Conservation (phyloP, 2,797 vertebrate genomes). For the Melanotaenia parkinsoni region DNA sequence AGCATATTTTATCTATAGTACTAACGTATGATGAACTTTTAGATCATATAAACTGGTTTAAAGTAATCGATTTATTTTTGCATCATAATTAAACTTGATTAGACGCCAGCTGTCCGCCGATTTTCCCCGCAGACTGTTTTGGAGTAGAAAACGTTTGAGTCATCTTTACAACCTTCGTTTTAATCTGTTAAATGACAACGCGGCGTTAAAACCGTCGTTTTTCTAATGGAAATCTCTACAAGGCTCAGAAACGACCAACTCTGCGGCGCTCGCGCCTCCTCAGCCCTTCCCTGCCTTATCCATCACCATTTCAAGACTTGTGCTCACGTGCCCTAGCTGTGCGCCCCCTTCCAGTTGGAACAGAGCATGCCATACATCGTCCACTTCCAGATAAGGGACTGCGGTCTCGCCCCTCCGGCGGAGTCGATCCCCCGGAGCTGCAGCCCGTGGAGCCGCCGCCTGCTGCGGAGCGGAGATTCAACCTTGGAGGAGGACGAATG, state of each 20-base stretch:
- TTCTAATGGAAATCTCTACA: background rate
- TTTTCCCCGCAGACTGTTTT: too few species aligned
- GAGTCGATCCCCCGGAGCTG: constrained; percentile 12
- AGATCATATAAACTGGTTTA: too few species aligned
- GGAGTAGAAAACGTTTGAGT: too few species aligned
- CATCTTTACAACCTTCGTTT: too few species aligned
- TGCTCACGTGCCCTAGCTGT: constrained; percentile 50
- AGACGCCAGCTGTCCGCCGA: too few species aligned
- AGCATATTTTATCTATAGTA: too few species aligned
- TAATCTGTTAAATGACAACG: too few species aligned
- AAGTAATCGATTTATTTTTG: too few species aligned
- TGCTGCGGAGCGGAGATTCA: constrained; percentile 32
- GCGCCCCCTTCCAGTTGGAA: constrained; percentile 39
- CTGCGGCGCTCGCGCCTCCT: constrained; percentile 7
- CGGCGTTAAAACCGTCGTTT: background rate
- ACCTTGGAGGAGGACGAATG: constrained; percentile 40
- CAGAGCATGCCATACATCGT: constrained; percentile 52
- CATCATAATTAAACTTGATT: too few species aligned
- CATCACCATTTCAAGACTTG: constrained; percentile 25
- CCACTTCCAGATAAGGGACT: constrained; percentile 50
- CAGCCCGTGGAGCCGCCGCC: constrained; percentile 26
- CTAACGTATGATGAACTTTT: too few species aligned
- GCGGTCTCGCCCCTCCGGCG: constrained; percentile 6
- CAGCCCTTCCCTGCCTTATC: constrained; percentile 7
- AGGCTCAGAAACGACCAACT: constrained; percentile 27